Conservation (phyloP, 2,888 invertebrate species). For the Anoplius nigerrimus region DNA sequence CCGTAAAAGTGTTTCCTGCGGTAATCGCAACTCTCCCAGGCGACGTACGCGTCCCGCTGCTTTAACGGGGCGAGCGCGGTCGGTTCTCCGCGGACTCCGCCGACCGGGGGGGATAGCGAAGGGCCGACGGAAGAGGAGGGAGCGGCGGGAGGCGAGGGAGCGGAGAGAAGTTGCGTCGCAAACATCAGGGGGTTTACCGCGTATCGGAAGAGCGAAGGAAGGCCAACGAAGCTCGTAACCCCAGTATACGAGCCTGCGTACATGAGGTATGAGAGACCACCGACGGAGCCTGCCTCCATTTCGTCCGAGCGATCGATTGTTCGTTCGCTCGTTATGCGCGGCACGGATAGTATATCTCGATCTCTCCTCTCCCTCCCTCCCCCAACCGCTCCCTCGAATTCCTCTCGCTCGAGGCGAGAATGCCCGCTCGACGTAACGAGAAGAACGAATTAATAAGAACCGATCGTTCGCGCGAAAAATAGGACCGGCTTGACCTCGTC, state of each 20-base stretch:
- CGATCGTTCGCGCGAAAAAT: too few relatives aligned
- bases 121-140: too few relatives aligned
- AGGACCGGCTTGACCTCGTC: too few relatives aligned
- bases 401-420: slow-evolving; percentile 17
- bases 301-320: slow-evolving; percentile 42
- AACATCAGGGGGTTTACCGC: slow-evolving; percentile 4
- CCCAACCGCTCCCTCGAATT: too few relatives aligned
- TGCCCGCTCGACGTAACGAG: too few relatives aligned
- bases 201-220: slow-evolving; percentile 16
- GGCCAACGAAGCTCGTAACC: slow-evolving; percentile 34
- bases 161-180: too few relatives aligned
- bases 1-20: slow-evolving; percentile 8
- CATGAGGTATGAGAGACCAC: slow-evolving; percentile 50
- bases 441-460: too few relatives aligned
- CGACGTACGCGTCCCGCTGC: slow-evolving; percentile 12
- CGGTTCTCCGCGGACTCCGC: slow-evolving; percentile 14
- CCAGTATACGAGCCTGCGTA: slow-evolving; percentile 32
- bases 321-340: slow-evolving; percentile 42
- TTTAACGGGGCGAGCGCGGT: slow-evolving; percentile 24
- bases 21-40: slow-evolving; percentile 11
- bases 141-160: too few relatives aligned
- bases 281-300: slow-evolving; percentile 51
- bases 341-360: slow-evolving; percentile 54
- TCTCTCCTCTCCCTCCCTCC: slow-evolving; percentile 49
- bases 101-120: slow-evolving; percentile 37